Evolutionary conservation across 2,888 invertebrate genomes (phyloP).

Genomic region (Mechanitis mazaeus): DNA sequence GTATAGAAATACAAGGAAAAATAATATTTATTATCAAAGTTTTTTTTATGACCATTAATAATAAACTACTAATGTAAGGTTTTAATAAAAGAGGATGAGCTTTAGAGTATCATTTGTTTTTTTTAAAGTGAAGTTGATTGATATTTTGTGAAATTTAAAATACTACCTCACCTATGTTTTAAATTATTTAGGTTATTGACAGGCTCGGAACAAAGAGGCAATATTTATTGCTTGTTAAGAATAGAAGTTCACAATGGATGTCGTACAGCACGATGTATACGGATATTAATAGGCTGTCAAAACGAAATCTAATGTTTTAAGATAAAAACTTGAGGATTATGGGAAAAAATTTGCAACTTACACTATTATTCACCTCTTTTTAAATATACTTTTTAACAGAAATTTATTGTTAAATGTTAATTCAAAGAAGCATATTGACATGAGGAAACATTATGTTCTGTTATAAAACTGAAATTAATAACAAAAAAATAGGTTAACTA

Average conservation of each 20-base stretch:
- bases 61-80: no score
- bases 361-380: background rate
- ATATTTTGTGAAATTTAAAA: background rate
- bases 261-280: no score
- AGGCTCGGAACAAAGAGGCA: background rate
- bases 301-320: background rate
- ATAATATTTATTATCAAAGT: no score
- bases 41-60: no score
- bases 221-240: slow-evolving; percentile 13
- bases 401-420: no score
- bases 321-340: background rate
- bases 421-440: no score
- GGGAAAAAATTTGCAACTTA: background rate
- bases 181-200: slow-evolving; percentile 1
- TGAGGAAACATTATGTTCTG: slow-evolving; percentile 6
- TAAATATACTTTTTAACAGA: background rate
- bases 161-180: background rate
- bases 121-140: no score
- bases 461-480: background rate
- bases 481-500: no score
- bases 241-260: background rate
- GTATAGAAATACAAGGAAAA: no score
- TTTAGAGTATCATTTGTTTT: no score
- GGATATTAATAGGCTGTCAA: background rate
- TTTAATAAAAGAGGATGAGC: no score